phyloP scores from a whole-genome alignment of 2,888 invertebrate species.

The Hypsopygia costalis region DNA sequence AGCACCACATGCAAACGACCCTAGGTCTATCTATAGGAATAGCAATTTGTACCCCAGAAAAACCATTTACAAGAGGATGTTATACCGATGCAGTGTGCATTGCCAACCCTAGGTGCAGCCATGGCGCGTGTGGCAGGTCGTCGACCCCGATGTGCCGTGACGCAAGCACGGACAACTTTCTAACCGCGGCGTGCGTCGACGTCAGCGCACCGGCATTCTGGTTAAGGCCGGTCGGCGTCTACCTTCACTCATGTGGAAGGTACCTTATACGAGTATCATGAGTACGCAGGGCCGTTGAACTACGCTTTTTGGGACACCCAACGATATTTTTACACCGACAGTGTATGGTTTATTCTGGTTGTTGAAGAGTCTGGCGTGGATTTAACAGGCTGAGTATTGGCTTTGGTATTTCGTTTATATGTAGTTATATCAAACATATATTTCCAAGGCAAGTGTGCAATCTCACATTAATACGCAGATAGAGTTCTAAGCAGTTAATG shows the following conservation, averaged over 20 bases:
- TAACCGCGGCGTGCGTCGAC: constrained; percentile 56
- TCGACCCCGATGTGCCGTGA: constrained; percentile 66
- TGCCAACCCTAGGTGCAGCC: constrained; percentile 19
- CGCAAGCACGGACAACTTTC: constrained; percentile 76
- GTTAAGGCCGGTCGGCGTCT: constrained; percentile 58
- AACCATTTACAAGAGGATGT: too few relatives aligned
- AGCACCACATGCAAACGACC: too few relatives aligned
- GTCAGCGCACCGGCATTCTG: constrained; percentile 62
- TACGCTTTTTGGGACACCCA: constrained; percentile 1
- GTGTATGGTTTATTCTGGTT: not conserved
- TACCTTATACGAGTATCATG: constrained; percentile 20
- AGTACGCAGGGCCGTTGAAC: constrained; percentile 15
- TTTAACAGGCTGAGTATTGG: not conserved
- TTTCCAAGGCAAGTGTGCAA: too few relatives aligned
- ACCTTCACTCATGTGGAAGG: constrained; percentile 36
- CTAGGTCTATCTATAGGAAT: too few relatives aligned
- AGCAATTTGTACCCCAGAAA: too few relatives aligned
- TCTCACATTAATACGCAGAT: too few relatives aligned
- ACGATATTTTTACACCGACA: not conserved
- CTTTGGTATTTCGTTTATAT: too few relatives aligned
- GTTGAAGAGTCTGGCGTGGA: not conserved
- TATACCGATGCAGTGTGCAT: not conserved
- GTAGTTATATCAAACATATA: too few relatives aligned
- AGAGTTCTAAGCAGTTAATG: too few relatives aligned
- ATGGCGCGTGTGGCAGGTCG: constrained; percentile 41